These are phyloP conservation scores for Carcinoscorpius rotundicauda DNA, from an alignment of 1,140 invertebrate species.

Conservation along the genomic window DNA sequence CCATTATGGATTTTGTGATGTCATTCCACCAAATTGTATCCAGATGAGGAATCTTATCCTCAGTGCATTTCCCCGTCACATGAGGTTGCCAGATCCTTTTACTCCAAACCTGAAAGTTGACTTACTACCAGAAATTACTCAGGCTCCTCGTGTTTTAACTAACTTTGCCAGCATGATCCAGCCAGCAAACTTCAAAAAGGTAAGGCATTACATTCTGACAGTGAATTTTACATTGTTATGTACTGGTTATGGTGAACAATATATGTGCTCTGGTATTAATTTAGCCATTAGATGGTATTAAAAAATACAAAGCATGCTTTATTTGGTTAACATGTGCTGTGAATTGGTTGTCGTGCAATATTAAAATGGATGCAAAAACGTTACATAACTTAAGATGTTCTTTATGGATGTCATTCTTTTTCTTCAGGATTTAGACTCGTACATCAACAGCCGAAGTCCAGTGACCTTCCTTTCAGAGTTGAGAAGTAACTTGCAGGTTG, in stretches of 20 bases:
- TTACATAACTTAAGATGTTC: not conserved
- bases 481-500: conserved; percentile 68
- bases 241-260: too few relatives aligned
- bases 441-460: conserved; percentile 83
- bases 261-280: too few relatives aligned
- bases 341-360: too few relatives aligned
- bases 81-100: conserved; percentile 96
- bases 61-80: conserved; percentile 93
- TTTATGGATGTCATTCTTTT: conserved; percentile 8
- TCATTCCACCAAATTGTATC: conserved; percentile 97
- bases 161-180: conserved; percentile 82
- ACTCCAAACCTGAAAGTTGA: conserved; percentile 96
- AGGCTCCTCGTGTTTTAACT: conserved; percentile 71
- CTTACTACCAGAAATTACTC: conserved; percentile 67
- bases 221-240: too few relatives aligned
- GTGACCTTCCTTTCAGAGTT: conserved; percentile 92
- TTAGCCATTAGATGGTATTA: too few relatives aligned
- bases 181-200: conserved; percentile 73
- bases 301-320: too few relatives aligned
- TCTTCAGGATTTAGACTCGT: conserved; percentile 75
- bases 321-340: too few relatives aligned
- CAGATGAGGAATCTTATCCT: conserved; percentile 97
- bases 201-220: conserved; percentile 14
- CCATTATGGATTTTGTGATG: conserved; percentile 98
- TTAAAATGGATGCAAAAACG: too few relatives aligned